Base-by-base conservation (phyloP, 2,113 vertebrate genomes). In the Pipra filicauda region DNA sequence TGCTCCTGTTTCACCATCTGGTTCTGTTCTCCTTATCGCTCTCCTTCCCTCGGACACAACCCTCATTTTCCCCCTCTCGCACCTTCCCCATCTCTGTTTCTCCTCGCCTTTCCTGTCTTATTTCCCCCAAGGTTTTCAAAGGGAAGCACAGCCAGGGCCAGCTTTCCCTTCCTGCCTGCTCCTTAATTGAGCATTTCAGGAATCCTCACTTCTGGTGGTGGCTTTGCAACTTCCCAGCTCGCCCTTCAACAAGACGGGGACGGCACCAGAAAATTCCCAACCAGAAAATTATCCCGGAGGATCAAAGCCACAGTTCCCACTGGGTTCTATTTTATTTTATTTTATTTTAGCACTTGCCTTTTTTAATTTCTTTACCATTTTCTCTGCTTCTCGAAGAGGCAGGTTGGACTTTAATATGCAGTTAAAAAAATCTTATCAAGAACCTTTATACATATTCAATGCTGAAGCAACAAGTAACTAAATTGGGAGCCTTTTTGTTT, bases 391-490 rank as follows among this genome's bases (percentile, higher is more conserved):
- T 65, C 75, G 30, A 65, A 76, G 62, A 71, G 27, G 41, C 21
- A 0, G 80, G 76, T 27, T 89, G 46, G 75, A 59, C 71, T 95
- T 86, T 57, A 86, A 93, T 72, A 95, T 71, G 71, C 77, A 77
- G 65, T 54, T 52, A 8, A 66, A 92, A 51, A 62, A 76, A 57
- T 88, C 88, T 96, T 96, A 95, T 93, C 76, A 0, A 84, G 84
- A 91, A 58, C 41, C 83, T 95, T 95, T 88, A 57, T 76, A 26
- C 6, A 23, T 89, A 95, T 92, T 95, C 94, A 96, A 51, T 85
- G 88, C 52, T 72, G 76, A 49, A 96, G 96, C 93, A 97, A 97
- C 88, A 98, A 95, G 94, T 97, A 80, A 94, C 85, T 95, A 93
- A 97, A 93, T 95, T 95, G 73, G 76, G 93, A 94, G 55, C 26